phyloP scores from a whole-genome alignment of 2,888 invertebrate genomes.

The Eristalis arbustorum region DNA sequence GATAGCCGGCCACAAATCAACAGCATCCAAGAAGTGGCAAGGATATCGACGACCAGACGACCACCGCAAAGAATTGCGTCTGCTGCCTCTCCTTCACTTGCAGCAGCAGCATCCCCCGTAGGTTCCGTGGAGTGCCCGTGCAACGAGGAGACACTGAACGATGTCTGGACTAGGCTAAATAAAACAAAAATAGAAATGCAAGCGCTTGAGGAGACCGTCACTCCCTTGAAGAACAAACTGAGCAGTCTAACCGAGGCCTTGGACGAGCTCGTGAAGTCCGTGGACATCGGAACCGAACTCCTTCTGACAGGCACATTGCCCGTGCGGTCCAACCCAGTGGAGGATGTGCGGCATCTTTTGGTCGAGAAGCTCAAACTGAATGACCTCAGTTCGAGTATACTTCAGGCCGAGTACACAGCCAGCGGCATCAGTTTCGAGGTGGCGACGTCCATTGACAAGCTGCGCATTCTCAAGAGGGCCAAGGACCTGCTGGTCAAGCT shows the following conservation, averaged over 20 bases:
- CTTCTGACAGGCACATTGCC: conserved; percentile 52
- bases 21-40: not conserved
- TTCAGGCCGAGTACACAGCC: conserved; percentile 38
- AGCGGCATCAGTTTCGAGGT: conserved; percentile 46
- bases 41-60: not conserved
- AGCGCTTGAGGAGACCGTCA: conserved; percentile 2
- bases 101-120: not conserved
- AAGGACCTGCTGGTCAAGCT: conserved; percentile 32
- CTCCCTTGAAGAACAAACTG: conserved; percentile 26
- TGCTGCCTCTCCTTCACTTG: not conserved
- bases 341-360: conserved; percentile 52
- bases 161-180: conserved; percentile 35
- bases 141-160: not conserved
- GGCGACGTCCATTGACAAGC: conserved; percentile 44
- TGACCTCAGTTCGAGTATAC: conserved; percentile 47
- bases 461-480: conserved; percentile 51
- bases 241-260: conserved; percentile 26
- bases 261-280: conserved; percentile 27
- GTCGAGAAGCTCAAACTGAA: conserved; percentile 45
- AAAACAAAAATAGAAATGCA: not conserved
- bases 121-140: conserved; percentile 18
- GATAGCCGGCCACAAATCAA: not conserved
- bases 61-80: not conserved
- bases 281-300: conserved; percentile 38
- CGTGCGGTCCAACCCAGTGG: conserved; percentile 38